Evolutionary conservation across 2,113 vertebrate species (phyloP), one percentile per base, ranked within the genome.

Genomic region (Platysternon megacephalum): DNA sequence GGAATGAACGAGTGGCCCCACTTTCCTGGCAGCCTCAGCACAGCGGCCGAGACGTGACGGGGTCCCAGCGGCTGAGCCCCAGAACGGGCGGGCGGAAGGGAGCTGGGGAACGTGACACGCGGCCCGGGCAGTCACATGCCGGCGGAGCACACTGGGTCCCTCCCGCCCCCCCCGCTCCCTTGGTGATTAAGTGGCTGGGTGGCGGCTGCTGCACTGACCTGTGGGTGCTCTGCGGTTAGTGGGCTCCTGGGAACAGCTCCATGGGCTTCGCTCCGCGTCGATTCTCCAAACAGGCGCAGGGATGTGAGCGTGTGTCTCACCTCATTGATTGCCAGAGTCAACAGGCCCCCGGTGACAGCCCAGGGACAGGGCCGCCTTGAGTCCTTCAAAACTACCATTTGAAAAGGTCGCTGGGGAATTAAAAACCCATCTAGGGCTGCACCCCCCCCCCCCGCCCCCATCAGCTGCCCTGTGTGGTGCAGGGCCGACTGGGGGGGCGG

Each of bases 11-110:
- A n/a, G n/a, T 17, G 35, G 32, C 65, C 65, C 19, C 56, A 13
- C 4, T 35, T 39, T 39, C n/a, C 65, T 4, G 8, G 35, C n/a
- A 72, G 32, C 42, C 74, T 28, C 22, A 14, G 21, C 19, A 7
- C 11, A 1, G 11, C 8, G n/a, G 65, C n/a, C 1, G 6, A 5
- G n/a, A 8, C 5, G 16, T 39, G 65, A 22, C 4, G 16, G 16
- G 29, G 65, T 35, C 11, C 39, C 22, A 4, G 72, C 3, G 35
- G 4, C 21, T 42, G 17, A 11, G 9, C 19, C 3, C 68, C 22
- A 53, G 52, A 53, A 22, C 6, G 4, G 4, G 17, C 6, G 7
- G 35, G 6, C 11, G 74, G 12, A 12, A 28, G 39, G 24, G n/a
- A 12, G 39, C n/a, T 76, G 39, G 72, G 42, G 42, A 46, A 14